These are phyloP conservation scores for Goniozus legneri DNA, from an alignment of 1,140 invertebrate genomes.

Conservation along the genomic window DNA sequence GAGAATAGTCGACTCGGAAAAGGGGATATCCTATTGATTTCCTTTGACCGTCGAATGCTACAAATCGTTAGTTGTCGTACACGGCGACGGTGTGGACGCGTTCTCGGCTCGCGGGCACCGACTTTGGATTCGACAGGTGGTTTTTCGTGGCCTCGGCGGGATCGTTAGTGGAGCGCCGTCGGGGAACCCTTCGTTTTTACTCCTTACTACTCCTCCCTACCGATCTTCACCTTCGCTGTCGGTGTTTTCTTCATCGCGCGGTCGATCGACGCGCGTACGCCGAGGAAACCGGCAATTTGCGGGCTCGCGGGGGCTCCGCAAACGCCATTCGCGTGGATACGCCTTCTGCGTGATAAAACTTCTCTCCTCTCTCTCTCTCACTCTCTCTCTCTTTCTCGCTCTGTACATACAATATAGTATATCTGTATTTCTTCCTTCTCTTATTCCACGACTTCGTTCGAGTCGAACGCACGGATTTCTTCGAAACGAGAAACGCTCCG, in stretches of 20 bases:
- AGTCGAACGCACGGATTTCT: neutral
- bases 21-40: too few species aligned
- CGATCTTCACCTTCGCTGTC: too few species aligned
- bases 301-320: neutral
- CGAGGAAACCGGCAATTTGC: conserved; percentile 1
- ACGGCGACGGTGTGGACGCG: too few species aligned
- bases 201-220: too few species aligned
- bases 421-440: too few species aligned
- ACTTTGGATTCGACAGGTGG: conserved; percentile 19
- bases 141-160: conserved; percentile 14
- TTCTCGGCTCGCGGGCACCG: too few species aligned
- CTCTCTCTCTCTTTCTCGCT: too few species aligned
- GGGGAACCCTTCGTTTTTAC: neutral
- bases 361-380: neutral
- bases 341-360: neutral
- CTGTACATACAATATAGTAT: too few species aligned
- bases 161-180: conserved; percentile 13
- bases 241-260: neutral
- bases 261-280: neutral
- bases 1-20: too few species aligned
- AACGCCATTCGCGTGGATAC: neutral
- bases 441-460: neutral
- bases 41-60: too few species aligned
- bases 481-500: too few species aligned
- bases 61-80: too few species aligned